Evolutionary conservation across 2,113 vertebrate species (phyloP).

Genomic region (Solea solea): DNA sequence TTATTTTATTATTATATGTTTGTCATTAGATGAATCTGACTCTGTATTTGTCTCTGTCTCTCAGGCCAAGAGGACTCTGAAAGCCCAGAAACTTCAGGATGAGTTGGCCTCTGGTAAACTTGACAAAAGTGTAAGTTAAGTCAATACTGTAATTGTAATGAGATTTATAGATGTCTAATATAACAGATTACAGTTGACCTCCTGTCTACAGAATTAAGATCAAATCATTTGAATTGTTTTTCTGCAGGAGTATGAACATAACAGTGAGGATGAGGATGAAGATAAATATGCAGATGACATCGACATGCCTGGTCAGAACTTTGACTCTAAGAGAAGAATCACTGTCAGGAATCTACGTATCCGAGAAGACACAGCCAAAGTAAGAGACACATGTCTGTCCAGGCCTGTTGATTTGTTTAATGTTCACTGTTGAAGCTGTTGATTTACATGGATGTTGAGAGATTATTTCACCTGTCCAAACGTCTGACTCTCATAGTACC

Average conservation of each 20-base stretch:
- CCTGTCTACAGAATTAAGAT: background rate
- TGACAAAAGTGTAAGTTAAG: constrained; percentile 86
- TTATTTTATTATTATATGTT: background rate
- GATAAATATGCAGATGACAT: constrained; percentile 99
- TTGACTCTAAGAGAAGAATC: constrained; percentile 97
- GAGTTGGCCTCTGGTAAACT: constrained; percentile 96
- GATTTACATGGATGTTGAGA: background rate
- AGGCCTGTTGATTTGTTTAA: background rate
- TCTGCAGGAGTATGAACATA: constrained; percentile 91
- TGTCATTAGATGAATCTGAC: background rate
- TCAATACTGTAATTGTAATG: background rate
- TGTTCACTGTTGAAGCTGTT: background rate
- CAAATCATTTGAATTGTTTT: background rate
- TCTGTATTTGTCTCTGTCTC: constrained; percentile 5
- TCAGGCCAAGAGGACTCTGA: constrained; percentile 95
- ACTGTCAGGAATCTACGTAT: constrained; percentile 96
- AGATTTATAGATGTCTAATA: background rate
- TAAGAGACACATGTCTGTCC: constrained; percentile 57
- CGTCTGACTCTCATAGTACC: constrained; percentile 82
- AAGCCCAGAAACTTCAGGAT: constrained; percentile 97
- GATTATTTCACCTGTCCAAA: background rate
- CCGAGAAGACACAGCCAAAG: constrained; percentile 97
- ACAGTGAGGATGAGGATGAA: constrained; percentile 98
- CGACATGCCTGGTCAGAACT: constrained; percentile 99
- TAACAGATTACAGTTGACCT: background rate